Evolutionary conservation across 23 tunicate species (phyloP), one percentile per base, ranked within the genome.

Genomic region (Ciona savignyi): DNA sequence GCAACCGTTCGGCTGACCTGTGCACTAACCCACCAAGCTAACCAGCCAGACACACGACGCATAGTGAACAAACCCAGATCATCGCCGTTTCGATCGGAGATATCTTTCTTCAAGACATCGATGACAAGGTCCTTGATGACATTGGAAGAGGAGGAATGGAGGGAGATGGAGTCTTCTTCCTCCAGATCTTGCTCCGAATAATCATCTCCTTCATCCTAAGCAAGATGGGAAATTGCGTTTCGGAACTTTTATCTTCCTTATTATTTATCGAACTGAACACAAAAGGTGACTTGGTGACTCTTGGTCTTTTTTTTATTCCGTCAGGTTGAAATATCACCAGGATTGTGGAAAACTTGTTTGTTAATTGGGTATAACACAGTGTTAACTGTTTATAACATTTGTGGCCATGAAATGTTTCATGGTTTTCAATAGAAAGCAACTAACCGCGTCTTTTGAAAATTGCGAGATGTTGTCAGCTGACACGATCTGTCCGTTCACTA

Each of bases 51-150:
- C n/a, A n/a, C n/a, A n/a, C n/a, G n/a, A n/a, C n/a, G n/a, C n/a
- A n/a, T n/a, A n/a, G n/a, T n/a, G n/a, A n/a, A n/a, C 79, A 67
- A 51, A 90, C 97, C 91, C 22, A 91, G 77, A 70, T 95, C 99
- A 75, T 95, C 93, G 29, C 71, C 80, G 34, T 80, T 88, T n/a
- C 99, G 76, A 25, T 89, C 89, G 3, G 61, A 76, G 3, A 80
- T 73, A 31, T 80, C 82, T 56, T 95, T 95, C 65, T 95, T 90
- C 2, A 95, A 68, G 20, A 85, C 99, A 34, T 95, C 99, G 51
- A 84, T 84, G 9, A 90, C 99, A 42, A 83, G 93, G 80, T 95
- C 99, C 63, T 95, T 95, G 51, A 94, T 88, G 34, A 78, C 61
- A 0, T 82, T 32, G 22, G 93, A 83, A 9, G 99, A 88, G 61